phyloP scores from a whole-genome alignment of 1,140 invertebrate species.

The Homalodisca vitripennis region DNA sequence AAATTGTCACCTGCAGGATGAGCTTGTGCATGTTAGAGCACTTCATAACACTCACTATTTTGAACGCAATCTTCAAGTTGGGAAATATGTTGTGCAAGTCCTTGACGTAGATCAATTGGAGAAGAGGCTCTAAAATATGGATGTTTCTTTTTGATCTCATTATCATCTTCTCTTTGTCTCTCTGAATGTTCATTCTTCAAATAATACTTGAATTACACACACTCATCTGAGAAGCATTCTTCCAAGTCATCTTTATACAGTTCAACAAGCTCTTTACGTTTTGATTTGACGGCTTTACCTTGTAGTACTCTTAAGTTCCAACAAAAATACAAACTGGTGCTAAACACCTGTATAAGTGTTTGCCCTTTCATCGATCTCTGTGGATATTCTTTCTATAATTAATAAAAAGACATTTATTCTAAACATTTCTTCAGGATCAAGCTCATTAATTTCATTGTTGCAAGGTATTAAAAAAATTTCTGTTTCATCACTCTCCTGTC shows the following conservation, averaged over 20 bases:
- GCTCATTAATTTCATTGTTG: conserved; percentile 14
- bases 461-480: too few relatives aligned
- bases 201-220: conserved; percentile 23
- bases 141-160: conserved; percentile 18
- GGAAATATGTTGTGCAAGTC: conserved; percentile 16
- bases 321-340: conserved; percentile 9
- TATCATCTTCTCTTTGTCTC: not conserved
- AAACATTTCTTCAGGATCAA: conserved; percentile 15
- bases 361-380: conserved; percentile 10
- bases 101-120: conserved; percentile 19
- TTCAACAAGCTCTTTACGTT: conserved; percentile 17
- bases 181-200: conserved; percentile 24
- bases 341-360: conserved; percentile 1
- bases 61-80: conserved; percentile 9
- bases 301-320: conserved; percentile 11
- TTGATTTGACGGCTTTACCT: conserved; percentile 4
- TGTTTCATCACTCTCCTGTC: too few relatives aligned
- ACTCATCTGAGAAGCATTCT: conserved; percentile 26
- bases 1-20: too few relatives aligned
- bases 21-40: too few relatives aligned
- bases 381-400: conserved; percentile 13
- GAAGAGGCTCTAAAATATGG: conserved; percentile 17
- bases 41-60: too few relatives aligned
- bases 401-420: conserved; percentile 18
- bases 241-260: conserved; percentile 24